Conservation (phyloP, 2,888 invertebrate genomes). For the Campoplex capitator region DNA sequence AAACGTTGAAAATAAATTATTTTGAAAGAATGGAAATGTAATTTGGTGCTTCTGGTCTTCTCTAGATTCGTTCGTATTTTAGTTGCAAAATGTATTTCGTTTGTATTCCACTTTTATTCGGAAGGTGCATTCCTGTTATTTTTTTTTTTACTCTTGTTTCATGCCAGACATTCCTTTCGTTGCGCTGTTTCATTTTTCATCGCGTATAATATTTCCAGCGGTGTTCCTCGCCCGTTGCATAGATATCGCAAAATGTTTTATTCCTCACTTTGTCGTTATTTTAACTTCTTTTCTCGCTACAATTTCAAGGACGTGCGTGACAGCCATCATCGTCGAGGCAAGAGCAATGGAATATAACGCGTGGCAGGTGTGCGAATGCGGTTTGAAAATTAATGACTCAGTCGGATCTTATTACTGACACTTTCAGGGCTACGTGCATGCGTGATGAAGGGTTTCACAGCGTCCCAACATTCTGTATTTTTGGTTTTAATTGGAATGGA, state of each 20-base stretch:
- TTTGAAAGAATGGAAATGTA: too few species aligned
- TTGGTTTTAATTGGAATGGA: neutral
- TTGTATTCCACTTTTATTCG: neutral
- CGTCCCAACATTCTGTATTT: constrained; percentile 27
- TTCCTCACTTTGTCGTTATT: neutral
- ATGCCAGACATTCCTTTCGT: neutral
- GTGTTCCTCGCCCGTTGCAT: constrained; percentile 24
- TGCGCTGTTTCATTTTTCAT: constrained; percentile 16
- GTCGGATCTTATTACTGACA: constrained; percentile 61
- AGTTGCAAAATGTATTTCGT: neutral
- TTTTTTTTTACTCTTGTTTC: neutral
- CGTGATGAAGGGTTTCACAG: constrained; percentile 54
- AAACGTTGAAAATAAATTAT: too few species aligned
- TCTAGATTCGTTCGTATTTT: neutral
- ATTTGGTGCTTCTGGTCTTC: too few species aligned
- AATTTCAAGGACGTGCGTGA: constrained; percentile 54
- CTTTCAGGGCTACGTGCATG: constrained; percentile 60
- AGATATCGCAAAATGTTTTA: constrained; percentile 16
- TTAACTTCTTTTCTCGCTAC: neutral
- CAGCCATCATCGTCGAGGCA: constrained; percentile 40
- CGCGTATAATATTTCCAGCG: neutral
- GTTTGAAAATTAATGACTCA: constrained; percentile 64
- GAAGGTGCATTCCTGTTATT: neutral
- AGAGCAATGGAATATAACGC: neutral
- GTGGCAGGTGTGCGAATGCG: constrained; percentile 50